A percentile compares a stretch with the other conserved stretches of the same genome.
phyloP scores from a whole-genome alignment of 1,140 invertebrate genomes.

The Triops cancriformis region DNA sequence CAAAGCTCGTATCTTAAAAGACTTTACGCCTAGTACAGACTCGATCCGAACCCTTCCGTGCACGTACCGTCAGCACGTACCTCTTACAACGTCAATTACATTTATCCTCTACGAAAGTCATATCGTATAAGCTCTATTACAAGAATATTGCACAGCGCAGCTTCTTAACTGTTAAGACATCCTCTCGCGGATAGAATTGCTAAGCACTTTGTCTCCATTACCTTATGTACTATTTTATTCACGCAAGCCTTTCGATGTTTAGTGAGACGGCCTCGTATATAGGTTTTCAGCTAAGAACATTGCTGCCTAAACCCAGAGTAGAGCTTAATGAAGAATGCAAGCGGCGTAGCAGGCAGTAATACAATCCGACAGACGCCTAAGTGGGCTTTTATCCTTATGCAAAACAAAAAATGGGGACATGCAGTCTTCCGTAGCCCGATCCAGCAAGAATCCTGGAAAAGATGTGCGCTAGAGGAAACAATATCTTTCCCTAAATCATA shows the following conservation, averaged over 20 bases:
- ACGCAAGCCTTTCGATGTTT: background rate
- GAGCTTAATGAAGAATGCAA: background rate
- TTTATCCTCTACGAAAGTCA: too few relatives aligned
- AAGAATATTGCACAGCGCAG: too few relatives aligned
- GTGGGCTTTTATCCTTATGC: slow-evolving; percentile 13
- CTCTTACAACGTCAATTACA: too few relatives aligned
- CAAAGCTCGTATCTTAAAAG: too few relatives aligned
- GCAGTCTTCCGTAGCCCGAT: background rate
- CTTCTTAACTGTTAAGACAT: too few relatives aligned
- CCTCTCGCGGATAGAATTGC: background rate
- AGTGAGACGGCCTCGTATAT: background rate
- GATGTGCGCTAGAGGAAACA: background rate
- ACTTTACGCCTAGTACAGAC: too few relatives aligned
- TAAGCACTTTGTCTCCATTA: background rate
- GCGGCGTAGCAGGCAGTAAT: background rate
- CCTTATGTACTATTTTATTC: background rate
- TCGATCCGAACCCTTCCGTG: too few relatives aligned
- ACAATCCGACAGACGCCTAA: slow-evolving; percentile 5
- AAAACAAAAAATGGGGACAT: background rate
- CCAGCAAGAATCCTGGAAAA: background rate
- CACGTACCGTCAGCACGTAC: too few relatives aligned
- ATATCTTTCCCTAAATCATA: background rate
- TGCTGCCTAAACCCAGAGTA: background rate
- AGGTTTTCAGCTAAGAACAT: background rate
- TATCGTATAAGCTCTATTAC: too few relatives aligned